Percentiles rank a stretch among this genome's conserved stretches.
Evolutionary conservation across 2,888 invertebrate genomes (phyloP).

Genomic region (Aleiodes testaceus): DNA sequence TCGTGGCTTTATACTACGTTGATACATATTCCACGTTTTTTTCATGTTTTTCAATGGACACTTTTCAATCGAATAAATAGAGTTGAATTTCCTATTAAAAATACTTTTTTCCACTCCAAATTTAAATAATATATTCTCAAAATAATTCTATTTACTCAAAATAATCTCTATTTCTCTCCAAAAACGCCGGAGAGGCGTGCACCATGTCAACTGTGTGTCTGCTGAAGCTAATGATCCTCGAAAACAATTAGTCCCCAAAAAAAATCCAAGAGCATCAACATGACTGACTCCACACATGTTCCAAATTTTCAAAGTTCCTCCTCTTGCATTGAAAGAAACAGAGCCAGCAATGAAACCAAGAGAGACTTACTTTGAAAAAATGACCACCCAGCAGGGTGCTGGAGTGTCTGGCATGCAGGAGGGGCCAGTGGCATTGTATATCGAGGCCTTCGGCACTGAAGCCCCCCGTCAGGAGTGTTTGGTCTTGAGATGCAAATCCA

Average conservation of each 20-base stretch:
- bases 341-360: neutral
- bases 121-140: too few relatives aligned
- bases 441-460: slow-evolving; percentile 29
- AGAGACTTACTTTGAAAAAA: slow-evolving; percentile 33
- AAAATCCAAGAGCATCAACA: neutral
- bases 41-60: neutral
- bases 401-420: slow-evolving; percentile 46
- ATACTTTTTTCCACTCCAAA: too few relatives aligned
- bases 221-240: slow-evolving; percentile 21
- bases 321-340: neutral
- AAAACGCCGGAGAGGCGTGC: neutral
- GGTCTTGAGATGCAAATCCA: slow-evolving; percentile 63
- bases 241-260: slow-evolving; percentile 18
- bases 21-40: slow-evolving; percentile 9
- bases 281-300: slow-evolving; percentile 14
- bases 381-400: slow-evolving; percentile 49
- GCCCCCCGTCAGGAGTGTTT: slow-evolving; percentile 60
- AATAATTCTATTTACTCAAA: too few relatives aligned
- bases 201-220: slow-evolving; percentile 5
- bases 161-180: neutral
- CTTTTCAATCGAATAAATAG: neutral
- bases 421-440: slow-evolving; percentile 38
- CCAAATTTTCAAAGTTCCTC: neutral
- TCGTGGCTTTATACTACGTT: slow-evolving; percentile 14
- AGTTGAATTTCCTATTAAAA: neutral